A percentile compares a stretch with the other conserved stretches of the same genome.
Evolutionary conservation across 2,113 vertebrate genomes (phyloP).

Genomic region (Cyprinodon tularosa): DNA sequence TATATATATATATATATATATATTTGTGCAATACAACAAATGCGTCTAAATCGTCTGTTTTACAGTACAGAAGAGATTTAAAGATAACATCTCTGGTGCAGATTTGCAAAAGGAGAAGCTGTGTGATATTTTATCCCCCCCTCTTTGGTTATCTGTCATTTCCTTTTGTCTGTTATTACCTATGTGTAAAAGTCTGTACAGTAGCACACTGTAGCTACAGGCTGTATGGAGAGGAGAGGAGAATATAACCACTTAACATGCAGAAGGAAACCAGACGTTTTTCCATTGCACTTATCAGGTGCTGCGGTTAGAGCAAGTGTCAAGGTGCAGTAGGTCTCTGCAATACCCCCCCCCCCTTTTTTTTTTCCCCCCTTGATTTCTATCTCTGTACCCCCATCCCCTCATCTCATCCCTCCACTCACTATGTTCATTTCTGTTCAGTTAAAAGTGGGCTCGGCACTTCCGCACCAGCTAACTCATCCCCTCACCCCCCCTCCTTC

Average conservation of each 20-base stretch:
- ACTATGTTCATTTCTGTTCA: conserved; percentile 67
- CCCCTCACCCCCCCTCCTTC: background rate
- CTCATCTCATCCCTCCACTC: conserved; percentile 34
- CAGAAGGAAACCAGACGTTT: conserved; percentile 88
- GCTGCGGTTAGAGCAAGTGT: conserved; percentile 81
- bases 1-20: too few species aligned
- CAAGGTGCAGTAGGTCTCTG: conserved; percentile 80
- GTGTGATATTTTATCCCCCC: conserved; percentile 22
- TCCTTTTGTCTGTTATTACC: conserved; percentile 68
- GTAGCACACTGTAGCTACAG: conserved; percentile 76
- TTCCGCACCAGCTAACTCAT: conserved; percentile 40
- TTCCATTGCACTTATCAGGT: conserved; percentile 92
- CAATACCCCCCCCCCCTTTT: conserved; percentile 37
- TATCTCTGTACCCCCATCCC: conserved; percentile 48
- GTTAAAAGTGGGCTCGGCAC: conserved; percentile 74
- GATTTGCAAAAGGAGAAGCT: conserved; percentile 33
- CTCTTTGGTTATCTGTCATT: conserved; percentile 50
- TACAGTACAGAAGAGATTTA: conserved; percentile 6
- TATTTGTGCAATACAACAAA: conserved; percentile 1
- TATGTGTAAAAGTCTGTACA: conserved; percentile 53
- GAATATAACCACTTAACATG: conserved; percentile 84
- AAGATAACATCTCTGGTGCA: conserved; percentile 27
- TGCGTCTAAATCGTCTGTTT: background rate
- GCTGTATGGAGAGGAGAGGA: conserved; percentile 70
- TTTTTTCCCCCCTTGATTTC: conserved; percentile 59